Conservation (phyloP, 2,888 invertebrate species). For the Pycnomerus fuliginosus region DNA sequence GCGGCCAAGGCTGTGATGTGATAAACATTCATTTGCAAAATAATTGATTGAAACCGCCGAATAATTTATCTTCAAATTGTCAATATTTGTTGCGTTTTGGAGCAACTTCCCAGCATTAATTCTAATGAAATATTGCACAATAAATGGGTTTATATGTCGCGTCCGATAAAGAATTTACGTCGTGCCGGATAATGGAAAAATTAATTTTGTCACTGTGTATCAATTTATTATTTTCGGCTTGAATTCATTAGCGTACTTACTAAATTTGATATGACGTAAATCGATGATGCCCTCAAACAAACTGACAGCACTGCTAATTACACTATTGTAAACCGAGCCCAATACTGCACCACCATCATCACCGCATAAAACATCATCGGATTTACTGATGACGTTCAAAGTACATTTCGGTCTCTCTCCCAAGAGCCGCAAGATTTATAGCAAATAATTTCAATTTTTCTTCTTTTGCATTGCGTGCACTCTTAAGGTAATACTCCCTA, state of each 20-base stretch:
- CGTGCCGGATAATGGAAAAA: constrained; percentile 18
- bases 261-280: constrained; percentile 22
- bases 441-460: no score
- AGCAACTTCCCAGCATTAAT: constrained; percentile 16
- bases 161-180: constrained; percentile 21
- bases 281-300: constrained; percentile 17
- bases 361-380: no score
- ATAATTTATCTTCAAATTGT: constrained; percentile 19
- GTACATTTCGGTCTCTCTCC: no score
- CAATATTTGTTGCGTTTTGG: constrained; percentile 18
- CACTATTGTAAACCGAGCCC: constrained; percentile 12
- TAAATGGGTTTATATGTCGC: constrained; percentile 20
- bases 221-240: constrained; percentile 24
- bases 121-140: constrained; percentile 21
- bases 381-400: no score
- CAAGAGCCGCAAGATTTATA: no score
- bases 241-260: constrained; percentile 23
- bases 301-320: constrained; percentile 19
- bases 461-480: no score
- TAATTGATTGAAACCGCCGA: background rate
- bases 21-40: background rate
- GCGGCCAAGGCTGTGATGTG: no score
- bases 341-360: constrained; percentile 1
- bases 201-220: constrained; percentile 22
- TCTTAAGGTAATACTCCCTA: no score